These are phyloP conservation scores for Cyrtodaria siliqua DNA, from an alignment of 2,888 invertebrate species.

Conservation along the genomic window DNA sequence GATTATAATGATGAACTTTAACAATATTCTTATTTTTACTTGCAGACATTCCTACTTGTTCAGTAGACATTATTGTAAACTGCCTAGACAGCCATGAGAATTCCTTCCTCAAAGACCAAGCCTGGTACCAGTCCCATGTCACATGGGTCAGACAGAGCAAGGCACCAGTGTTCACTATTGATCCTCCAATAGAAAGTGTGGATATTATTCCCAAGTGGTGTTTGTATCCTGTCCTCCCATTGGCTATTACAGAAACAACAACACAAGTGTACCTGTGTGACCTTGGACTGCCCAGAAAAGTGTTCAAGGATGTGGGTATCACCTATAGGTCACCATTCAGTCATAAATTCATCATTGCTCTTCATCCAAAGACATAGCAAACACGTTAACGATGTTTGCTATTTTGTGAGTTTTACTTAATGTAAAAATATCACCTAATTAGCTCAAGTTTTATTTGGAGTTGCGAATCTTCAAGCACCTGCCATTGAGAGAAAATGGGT, in stretches of 20 bases:
- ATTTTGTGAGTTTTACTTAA: too few species aligned
- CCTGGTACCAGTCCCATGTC: conserved; percentile 87
- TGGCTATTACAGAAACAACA: conserved; percentile 88
- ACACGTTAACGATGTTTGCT: too few species aligned
- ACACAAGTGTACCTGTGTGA: conserved; percentile 93
- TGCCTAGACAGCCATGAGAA: conserved; percentile 83
- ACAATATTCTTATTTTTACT: conserved; percentile 14
- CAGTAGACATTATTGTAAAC: conserved; percentile 84
- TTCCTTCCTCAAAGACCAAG: conserved; percentile 67
- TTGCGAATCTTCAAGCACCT: too few species aligned
- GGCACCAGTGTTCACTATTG: conserved; percentile 91
- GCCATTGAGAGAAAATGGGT: too few species aligned
- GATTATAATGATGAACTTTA: not conserved
- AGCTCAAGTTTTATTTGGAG: too few species aligned
- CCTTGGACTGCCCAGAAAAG: conserved; percentile 92
- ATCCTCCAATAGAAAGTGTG: conserved; percentile 90
- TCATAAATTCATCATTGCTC: conserved; percentile 92
- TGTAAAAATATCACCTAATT: too few species aligned
- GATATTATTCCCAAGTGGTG: conserved; percentile 89
- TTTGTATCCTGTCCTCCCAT: conserved; percentile 90
- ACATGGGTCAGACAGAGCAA: conserved; percentile 91
- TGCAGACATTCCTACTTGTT: conserved; percentile 77
- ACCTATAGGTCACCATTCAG: conserved; percentile 94
- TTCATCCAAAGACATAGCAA: conserved; percentile 82
- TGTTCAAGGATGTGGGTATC: conserved; percentile 92